Percentiles rank a stretch among this genome's conserved stretches.
Conservation (phyloP, 2,888 invertebrate species). For the Drosophila silvestris region DNA sequence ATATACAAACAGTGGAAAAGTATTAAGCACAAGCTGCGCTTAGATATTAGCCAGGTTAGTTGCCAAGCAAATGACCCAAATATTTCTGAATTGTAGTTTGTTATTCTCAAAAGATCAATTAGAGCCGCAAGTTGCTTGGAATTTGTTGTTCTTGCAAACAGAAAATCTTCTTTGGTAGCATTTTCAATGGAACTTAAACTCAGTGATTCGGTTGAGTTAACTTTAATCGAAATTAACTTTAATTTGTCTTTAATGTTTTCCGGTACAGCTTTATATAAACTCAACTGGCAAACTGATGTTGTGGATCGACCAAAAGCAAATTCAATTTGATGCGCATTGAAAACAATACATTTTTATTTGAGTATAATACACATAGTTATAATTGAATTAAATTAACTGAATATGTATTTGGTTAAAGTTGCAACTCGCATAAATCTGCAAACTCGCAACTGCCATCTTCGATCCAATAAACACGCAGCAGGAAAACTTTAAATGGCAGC, state of each 20-base stretch:
- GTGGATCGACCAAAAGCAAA: not conserved
- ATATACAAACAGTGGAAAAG: not conserved
- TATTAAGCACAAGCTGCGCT: constrained; percentile 44
- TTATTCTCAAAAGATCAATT: constrained; percentile 20
- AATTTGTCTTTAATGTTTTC: not conserved
- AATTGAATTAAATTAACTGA: not conserved
- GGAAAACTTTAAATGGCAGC: constrained; percentile 59
- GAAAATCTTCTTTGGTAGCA: not conserved
- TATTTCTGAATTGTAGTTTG: constrained; percentile 4
- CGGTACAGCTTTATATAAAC: not conserved
- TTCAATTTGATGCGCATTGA: not conserved
- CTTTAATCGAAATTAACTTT: not conserved
- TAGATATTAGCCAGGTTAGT: constrained; percentile 44
- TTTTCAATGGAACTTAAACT: not conserved
- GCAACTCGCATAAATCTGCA: not conserved
- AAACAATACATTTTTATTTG: not conserved
- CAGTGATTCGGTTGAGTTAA: not conserved
- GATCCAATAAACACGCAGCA: constrained; percentile 65
- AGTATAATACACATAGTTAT: not conserved
- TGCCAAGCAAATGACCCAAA: constrained; percentile 32
- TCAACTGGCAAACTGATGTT: not conserved
- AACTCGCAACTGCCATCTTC: constrained; percentile 56
- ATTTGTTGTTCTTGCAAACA: not conserved
- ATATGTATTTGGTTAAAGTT: not conserved
- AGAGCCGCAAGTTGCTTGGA: constrained; percentile 14